Base-by-base conservation (phyloP, 2,888 invertebrate species). In the Brenthis daphne region DNA sequence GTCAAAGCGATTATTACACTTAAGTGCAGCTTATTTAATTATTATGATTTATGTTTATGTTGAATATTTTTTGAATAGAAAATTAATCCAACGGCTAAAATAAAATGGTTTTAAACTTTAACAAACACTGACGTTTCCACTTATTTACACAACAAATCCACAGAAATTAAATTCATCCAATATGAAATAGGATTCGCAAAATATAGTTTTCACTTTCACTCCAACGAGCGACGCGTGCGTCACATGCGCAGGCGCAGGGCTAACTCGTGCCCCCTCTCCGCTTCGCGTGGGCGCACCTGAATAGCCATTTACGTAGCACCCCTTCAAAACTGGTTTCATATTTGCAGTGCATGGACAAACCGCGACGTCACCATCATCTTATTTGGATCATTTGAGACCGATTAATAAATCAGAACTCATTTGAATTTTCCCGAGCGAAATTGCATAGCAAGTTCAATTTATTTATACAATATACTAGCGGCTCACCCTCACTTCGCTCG, bases 271-370 rank as follows among this genome's bases (percentile, higher is more conserved):
- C 84, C 76, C 76, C 79, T 84, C 87, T 83, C 87, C 85, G 48
- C 64, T 51, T 56, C 56, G 79, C 81, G 90, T 90, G 80, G 90
- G 90, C 80, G 85, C 82, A 87, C 85, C 84, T 80, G 88, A 88
- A 87, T 85, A 72, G 73, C 90, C 91, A 84, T 89, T 85, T 90
- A 83, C 77, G 90, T 81, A 81, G 80, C 83, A 88, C 85, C 85
- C 88, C 82, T 81, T 80, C 63, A 68, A 74, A 43, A 75, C 79
- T 67, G 69, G 80, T 76, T 74, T 76, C 67, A 74, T 69, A 77
- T 77, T 73, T 72, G 73, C 73, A 71, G 71, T 68, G 73, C 74
- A 71, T 71, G 68, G 69, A 74, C 71, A 72, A 74, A 72, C 64
- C 67, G 61, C 60, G 65, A 70, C 69, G 70, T 72, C 70, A 70